phyloP scores from a whole-genome alignment of 2,113 vertebrate species.

The Colossoma macropomum region DNA sequence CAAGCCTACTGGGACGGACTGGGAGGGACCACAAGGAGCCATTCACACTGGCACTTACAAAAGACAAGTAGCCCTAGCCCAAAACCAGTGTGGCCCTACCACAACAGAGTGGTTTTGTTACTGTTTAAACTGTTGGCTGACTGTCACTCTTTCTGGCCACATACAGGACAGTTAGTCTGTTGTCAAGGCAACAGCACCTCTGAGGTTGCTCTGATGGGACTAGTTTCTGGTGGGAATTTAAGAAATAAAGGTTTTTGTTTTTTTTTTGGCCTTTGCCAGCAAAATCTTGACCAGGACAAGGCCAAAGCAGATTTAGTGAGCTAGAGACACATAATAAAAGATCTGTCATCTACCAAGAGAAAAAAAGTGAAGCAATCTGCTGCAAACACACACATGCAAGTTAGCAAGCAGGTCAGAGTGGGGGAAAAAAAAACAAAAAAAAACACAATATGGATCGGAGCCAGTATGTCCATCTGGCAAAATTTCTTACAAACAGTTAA shows the following conservation, averaged over 20 bases:
- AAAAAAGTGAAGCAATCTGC: neutral
- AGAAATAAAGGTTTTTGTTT: neutral
- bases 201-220: neutral
- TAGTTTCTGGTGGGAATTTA: neutral
- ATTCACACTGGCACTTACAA: conserved; percentile 13
- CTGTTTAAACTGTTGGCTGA: neutral
- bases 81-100: neutral
- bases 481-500: conserved; percentile 15
- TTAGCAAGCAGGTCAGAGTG: neutral
- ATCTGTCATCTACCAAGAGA: neutral
- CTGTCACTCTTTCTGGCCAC: neutral
- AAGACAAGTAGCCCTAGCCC: conserved; percentile 12
- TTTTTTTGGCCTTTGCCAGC: neutral
- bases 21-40: conserved; percentile 14
- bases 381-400: neutral
- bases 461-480: conserved; percentile 26
- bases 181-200: neutral
- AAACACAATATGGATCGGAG: neutral
- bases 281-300: neutral
- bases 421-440: no score
- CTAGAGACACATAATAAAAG: neutral
- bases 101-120: conserved; percentile 17
- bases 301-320: neutral
- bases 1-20: conserved; percentile 30
- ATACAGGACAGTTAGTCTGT: neutral